A percentile compares a stretch with the other conserved stretches of the same genome.
Conservation (phyloP, 2,888 invertebrate genomes). For the Dastarcus helophoroides region DNA sequence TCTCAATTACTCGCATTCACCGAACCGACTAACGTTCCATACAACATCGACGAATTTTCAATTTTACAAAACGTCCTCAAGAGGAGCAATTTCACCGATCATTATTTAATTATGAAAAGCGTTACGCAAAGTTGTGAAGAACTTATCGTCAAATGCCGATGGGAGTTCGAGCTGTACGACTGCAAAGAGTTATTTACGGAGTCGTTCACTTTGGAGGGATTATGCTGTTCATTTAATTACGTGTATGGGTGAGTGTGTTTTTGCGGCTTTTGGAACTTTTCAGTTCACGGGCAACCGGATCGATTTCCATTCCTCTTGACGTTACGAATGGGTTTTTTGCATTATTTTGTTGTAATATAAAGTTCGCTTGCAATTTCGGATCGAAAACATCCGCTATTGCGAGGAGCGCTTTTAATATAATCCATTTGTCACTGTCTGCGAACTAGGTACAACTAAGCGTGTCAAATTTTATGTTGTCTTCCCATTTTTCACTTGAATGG, state of each 20-base stretch:
- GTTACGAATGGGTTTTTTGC: too few species aligned
- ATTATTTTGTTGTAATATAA: too few species aligned
- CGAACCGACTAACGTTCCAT: slow-evolving; percentile 11
- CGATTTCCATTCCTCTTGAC: too few species aligned
- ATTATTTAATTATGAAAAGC: slow-evolving; percentile 18
- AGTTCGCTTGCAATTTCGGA: too few species aligned
- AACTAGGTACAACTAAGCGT: too few species aligned
- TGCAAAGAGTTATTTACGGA: slow-evolving; percentile 26
- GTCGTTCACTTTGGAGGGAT: slow-evolving; percentile 25
- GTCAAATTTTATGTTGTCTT: too few species aligned
- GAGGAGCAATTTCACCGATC: slow-evolving; percentile 18
- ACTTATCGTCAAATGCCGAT: slow-evolving; percentile 29
- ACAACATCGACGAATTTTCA: slow-evolving; percentile 18
- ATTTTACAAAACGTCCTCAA: slow-evolving; percentile 23
- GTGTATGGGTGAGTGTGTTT: slow-evolving; percentile 13
- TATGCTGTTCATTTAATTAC: slow-evolving; percentile 36
- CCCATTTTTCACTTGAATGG: too few species aligned
- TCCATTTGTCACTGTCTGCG: too few species aligned
- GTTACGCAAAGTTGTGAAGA: slow-evolving; percentile 28
- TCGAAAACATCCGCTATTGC: too few species aligned
- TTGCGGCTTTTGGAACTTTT: too few species aligned
- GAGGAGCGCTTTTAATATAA: too few species aligned
- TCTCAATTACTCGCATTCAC: slow-evolving; percentile 24
- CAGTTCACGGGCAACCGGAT: too few species aligned
- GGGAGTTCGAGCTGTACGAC: slow-evolving; percentile 22